Evolutionary conservation across 2,113 vertebrate species (phyloP).

Genomic region (Forbesichthys papilliferus): DNA sequence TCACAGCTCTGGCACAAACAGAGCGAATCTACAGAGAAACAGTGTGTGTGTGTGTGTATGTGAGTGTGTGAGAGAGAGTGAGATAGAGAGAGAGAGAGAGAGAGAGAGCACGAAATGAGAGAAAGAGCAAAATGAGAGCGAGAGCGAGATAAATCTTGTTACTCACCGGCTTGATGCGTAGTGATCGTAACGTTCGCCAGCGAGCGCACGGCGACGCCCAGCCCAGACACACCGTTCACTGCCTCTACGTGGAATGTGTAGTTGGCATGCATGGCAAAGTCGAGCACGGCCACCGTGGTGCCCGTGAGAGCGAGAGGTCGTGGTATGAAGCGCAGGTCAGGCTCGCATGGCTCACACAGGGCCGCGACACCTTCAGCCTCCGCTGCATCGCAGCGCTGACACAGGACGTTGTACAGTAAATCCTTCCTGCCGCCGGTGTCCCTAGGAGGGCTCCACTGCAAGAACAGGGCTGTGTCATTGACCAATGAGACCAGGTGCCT

Average conservation of each 20-base stretch:
- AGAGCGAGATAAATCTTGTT: neutral
- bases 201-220: constrained; percentile 83
- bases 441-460: constrained; percentile 93
- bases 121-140: neutral
- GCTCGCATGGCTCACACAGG: constrained; percentile 87
- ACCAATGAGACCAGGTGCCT: constrained; percentile 89
- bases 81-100: neutral
- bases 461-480: constrained; percentile 93
- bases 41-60: neutral
- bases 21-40: neutral
- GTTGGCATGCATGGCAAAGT: constrained; percentile 89
- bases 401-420: constrained; percentile 90
- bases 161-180: constrained; percentile 93
- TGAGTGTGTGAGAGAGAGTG: neutral
- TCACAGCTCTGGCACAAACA: neutral
- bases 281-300: constrained; percentile 88
- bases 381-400: constrained; percentile 84
- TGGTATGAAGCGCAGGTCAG: constrained; percentile 90
- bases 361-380: constrained; percentile 43
- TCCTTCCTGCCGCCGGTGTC: constrained; percentile 93
- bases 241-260: constrained; percentile 97
- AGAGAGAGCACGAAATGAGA: neutral
- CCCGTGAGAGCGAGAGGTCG: constrained; percentile 85
- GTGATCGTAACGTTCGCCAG: constrained; percentile 89
- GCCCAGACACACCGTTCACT: constrained; percentile 89